Evolutionary conservation across 2,113 vertebrate genomes (phyloP), one percentile per base, ranked within the genome.

Genomic region (Oxyruncus cristatus): DNA sequence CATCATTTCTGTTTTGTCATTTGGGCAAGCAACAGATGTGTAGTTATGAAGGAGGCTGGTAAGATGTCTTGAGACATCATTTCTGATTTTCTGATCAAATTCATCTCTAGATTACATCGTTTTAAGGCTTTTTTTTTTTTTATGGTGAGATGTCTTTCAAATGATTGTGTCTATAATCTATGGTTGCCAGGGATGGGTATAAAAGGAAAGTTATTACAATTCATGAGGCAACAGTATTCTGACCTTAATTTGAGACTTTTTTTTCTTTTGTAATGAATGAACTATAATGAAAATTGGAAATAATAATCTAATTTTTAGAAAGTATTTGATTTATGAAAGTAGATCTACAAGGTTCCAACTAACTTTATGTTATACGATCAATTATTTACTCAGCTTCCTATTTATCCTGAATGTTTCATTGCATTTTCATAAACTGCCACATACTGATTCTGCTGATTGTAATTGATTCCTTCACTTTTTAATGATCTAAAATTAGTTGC

Each of bases 381-480:
- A 16, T 83, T 79, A 85, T 76, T 88, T 74, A 62, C 35, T 84
- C 35, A 37, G 47, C 6, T 80, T 77, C 26, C 33, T 83, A 42
- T 83, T 76, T 71, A 77, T 33, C 21, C 35, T 59, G n/a, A 49
- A 55, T 44, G 26, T 86, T 93, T 61, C 44, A 56, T 32, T 84
- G 65, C 33, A 18, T 93, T 96, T 88, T 93, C 67, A 75, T 78
- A 72, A 90, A 52, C 41, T 41, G 14, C 41, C 32, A 6, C 17
- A 24, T 52, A 58, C 37, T 61, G 16, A 81, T 84, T 83, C 42
- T 41, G 7, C 24, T 67, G 85, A 8, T 61, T 74, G 32, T 75
- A 95, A 95, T 75, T 65, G 65, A 82, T 81, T 94, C 39, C 55
- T 86, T 88, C 39, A 71, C 35, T 88, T 95, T 84, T 89, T 93